Evolutionary conservation across 2,888 invertebrate species (phyloP).

Genomic region (Amiota minor): DNA sequence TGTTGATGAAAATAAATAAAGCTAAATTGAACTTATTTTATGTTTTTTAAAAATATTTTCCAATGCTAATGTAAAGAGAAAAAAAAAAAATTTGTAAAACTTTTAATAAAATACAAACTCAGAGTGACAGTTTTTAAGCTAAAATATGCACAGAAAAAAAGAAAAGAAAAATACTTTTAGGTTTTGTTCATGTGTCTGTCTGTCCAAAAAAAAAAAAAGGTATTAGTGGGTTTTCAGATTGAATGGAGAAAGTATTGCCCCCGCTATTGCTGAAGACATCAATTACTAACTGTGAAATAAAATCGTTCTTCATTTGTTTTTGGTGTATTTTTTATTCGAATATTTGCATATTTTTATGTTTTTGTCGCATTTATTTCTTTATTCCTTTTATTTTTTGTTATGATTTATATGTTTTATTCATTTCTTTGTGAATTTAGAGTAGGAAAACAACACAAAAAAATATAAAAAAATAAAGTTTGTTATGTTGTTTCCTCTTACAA

Average conservation of each 20-base stretch:
- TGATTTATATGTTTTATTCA: conserved; percentile 27
- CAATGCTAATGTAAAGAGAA: background rate
- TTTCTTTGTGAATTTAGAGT: background rate
- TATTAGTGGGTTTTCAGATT: background rate
- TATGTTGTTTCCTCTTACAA: too few species aligned
- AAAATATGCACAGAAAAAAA: conserved; percentile 41
- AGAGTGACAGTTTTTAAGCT: conserved; percentile 8
- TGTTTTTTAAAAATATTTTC: conserved; percentile 12
- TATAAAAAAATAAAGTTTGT: background rate
- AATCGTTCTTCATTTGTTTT: background rate
- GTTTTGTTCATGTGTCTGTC: background rate
- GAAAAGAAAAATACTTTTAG: conserved; percentile 21
- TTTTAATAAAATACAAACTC: conserved; percentile 1
- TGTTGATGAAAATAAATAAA: conserved; percentile 10
- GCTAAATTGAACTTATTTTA: background rate
- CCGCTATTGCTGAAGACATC: conserved; percentile 9
- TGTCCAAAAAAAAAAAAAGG: background rate
- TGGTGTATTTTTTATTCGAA: background rate
- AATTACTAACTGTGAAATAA: conserved; percentile 18
- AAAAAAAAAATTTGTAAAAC: background rate
- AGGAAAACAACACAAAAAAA: background rate
- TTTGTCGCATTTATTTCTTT: conserved; percentile 9
- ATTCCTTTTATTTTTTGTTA: background rate
- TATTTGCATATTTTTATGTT: conserved; percentile 12
- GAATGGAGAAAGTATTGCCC: too few species aligned